Evolutionary conservation across 2,113 vertebrate genomes (phyloP).

Genomic region (Ploceus nigricollis): DNA sequence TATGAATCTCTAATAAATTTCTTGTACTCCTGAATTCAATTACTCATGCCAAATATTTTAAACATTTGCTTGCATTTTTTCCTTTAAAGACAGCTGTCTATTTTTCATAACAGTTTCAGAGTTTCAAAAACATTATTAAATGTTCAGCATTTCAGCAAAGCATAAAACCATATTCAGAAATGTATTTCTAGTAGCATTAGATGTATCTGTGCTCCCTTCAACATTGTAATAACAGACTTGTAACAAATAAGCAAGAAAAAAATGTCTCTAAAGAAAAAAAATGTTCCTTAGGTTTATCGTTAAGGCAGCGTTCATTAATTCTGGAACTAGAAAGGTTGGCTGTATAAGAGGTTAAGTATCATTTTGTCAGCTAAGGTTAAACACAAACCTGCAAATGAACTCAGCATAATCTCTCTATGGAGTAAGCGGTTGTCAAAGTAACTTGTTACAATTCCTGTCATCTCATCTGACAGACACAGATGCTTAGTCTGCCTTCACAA

Average conservation of each 20-base stretch:
- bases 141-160: background rate
- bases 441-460: conserved; percentile 83
- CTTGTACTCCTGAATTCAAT: background rate
- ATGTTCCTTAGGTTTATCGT: conserved; percentile 33
- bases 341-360: conserved; percentile 75
- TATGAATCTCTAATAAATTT: background rate
- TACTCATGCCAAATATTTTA: background rate
- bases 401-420: conserved; percentile 76
- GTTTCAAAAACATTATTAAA: background rate
- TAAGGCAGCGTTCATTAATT: conserved; percentile 66
- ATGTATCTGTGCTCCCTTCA: background rate
- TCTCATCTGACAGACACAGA: conserved; percentile 75
- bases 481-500: conserved; percentile 75
- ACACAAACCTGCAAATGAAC: conserved; percentile 77
- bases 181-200: background rate
- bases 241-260: background rate
- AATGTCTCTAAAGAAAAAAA: background rate
- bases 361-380: conserved; percentile 74
- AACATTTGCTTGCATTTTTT: background rate
- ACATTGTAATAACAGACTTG: background rate
- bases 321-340: conserved; percentile 58
- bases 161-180: background rate
- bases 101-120: background rate
- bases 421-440: conserved; percentile 78
- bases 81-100: background rate